Percentiles rank a stretch among this genome's conserved stretches.
phyloP scores from a whole-genome alignment of 2,797 vertebrate genomes.

The Limosa lapponica region DNA sequence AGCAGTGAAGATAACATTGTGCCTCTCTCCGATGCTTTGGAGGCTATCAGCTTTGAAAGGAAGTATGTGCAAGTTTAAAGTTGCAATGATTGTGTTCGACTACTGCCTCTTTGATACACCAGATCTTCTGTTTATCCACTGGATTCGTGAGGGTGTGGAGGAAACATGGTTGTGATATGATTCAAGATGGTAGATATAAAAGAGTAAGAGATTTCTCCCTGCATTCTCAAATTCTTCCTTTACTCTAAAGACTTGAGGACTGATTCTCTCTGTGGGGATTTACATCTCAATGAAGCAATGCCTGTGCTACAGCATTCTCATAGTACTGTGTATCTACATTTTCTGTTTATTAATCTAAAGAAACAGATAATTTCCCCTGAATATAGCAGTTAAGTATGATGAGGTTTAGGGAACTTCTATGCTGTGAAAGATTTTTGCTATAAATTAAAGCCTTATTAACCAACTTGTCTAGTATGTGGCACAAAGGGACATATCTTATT shows the following conservation, averaged over 20 bases:
- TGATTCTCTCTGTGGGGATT: not conserved
- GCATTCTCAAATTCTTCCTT: not conserved
- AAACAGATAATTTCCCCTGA: not conserved
- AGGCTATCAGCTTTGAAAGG: constrained; percentile 50
- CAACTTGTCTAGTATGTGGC: not conserved
- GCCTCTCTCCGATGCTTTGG: not conserved
- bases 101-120: not conserved
- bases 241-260: not conserved
- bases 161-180: constrained; percentile 26
- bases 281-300: not conserved
- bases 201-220: not conserved
- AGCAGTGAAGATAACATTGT: constrained; percentile 40
- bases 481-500: not conserved
- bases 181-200: not conserved
- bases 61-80: constrained; percentile 26
- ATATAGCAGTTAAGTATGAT: not conserved
- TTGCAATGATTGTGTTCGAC: not conserved
- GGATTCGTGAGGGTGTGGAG: constrained; percentile 36
- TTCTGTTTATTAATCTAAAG: not conserved
- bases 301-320: not conserved
- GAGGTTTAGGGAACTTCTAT: not conserved
- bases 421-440: not conserved
- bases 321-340: not conserved
- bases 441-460: constrained; percentile 37
- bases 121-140: constrained; percentile 38